phyloP scores from a whole-genome alignment of 2,888 invertebrate species.

The Chrysomela aeneicollis region DNA sequence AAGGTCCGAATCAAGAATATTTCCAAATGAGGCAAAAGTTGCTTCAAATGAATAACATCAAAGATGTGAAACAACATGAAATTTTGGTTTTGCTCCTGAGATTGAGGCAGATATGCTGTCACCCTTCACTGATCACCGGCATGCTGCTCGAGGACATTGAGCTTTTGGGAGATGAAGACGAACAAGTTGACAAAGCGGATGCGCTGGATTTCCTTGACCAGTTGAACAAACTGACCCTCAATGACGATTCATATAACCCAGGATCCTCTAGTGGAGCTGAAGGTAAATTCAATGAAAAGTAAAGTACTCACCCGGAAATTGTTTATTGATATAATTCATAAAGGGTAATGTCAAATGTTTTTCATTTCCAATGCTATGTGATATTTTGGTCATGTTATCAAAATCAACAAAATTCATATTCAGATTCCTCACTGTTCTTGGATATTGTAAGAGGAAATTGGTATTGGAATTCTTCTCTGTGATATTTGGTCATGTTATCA shows the following conservation, averaged over 20 bases:
- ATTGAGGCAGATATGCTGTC: slow-evolving; percentile 88
- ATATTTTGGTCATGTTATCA: no score
- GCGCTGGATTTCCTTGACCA: slow-evolving; percentile 71
- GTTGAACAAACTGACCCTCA: slow-evolving; percentile 67
- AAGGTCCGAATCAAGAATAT: slow-evolving; percentile 61
- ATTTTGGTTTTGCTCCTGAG: slow-evolving; percentile 85
- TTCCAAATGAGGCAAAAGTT: slow-evolving; percentile 72
- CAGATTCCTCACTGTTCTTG: no score
- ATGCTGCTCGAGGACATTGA: slow-evolving; percentile 47
- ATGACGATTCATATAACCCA: slow-evolving; percentile 47
- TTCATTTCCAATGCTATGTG: no score
- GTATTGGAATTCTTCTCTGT: no score
- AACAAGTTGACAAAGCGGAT: slow-evolving; percentile 44
- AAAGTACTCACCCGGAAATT: no score
- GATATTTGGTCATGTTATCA: no score
- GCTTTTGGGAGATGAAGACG: slow-evolving; percentile 25
- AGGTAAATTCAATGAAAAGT: slow-evolving; percentile 8
- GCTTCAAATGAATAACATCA: slow-evolving; percentile 66
- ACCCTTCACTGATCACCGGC: slow-evolving; percentile 81
- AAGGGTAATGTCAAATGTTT: no score
- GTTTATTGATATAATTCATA: no score
- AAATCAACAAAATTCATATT: no score
- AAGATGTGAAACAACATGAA: slow-evolving; percentile 64
- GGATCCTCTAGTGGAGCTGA: not conserved
- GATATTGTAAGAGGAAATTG: no score